These are phyloP conservation scores for Melieria omissa DNA, from an alignment of 2,888 invertebrate species.

Conservation along the genomic window DNA sequence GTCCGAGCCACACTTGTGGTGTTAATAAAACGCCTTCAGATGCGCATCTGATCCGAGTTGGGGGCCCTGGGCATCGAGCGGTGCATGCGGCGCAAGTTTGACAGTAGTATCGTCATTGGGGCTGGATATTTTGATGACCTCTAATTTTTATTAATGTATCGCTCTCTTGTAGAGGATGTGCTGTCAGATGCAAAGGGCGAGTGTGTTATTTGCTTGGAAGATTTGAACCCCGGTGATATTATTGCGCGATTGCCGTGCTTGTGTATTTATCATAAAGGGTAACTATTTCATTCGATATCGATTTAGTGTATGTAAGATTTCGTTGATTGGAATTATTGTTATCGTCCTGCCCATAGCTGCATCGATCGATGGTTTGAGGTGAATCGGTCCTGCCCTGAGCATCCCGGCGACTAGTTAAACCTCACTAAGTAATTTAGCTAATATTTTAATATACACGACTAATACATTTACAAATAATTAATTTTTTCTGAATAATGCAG, in stretches of 20 bases:
- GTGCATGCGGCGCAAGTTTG: too few relatives aligned
- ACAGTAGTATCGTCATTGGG: too few relatives aligned
- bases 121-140: not conserved
- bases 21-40: too few relatives aligned
- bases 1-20: too few relatives aligned
- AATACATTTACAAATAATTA: conserved; percentile 42
- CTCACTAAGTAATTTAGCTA: conserved; percentile 52
- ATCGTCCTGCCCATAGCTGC: conserved; percentile 75
- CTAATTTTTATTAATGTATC: too few relatives aligned
- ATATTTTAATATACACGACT: conserved; percentile 34
- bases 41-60: too few relatives aligned
- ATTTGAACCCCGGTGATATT: conserved; percentile 92
- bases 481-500: conserved; percentile 32
- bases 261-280: conserved; percentile 99
- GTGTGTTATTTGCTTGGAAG: conserved; percentile 99
- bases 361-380: conserved; percentile 99
- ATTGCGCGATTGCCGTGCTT: conserved; percentile 99
- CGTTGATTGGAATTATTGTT: conserved; percentile 7
- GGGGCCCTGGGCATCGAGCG: too few relatives aligned
- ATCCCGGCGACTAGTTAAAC: conserved; percentile 88
- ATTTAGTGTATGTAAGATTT: not conserved
- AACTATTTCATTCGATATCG: conserved; percentile 50
- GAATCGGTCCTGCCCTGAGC: conserved; percentile 98
- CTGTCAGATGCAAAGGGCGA: conserved; percentile 96
- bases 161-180: conserved; percentile 85